Base-by-base conservation (phyloP, 2,797 vertebrate genomes). In the Galago senegalensis region DNA sequence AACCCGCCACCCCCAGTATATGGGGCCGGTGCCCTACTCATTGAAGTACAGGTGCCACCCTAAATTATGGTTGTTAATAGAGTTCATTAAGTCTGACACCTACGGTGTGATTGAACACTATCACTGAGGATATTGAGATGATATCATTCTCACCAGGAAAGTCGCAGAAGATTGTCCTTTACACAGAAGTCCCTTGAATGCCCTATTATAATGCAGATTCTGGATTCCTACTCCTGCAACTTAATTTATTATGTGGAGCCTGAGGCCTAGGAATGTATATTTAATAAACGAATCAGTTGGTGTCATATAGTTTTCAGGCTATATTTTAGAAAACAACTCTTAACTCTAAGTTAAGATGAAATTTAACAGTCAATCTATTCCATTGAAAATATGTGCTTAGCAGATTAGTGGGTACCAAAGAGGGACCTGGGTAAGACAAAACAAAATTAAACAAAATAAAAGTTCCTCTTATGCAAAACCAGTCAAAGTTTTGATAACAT, bases 271-370 rank as follows among this genome's bases (percentile, higher is more conserved):
- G 63, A 83, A 27, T 77, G 3, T 31, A 46, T 31, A 31, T 75
- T 85, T 86, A 76, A 89, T 82, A 80, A 70, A 70, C 9, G 76
- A 4, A 34, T 63, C 72, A 91, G 17, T 63, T 87, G 67, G 9
- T 46, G 7, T n/a, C 29, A 46, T 56, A 11, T 29, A 8, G 16
- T 80, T 49, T 92, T 79, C 4, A 75, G 14, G 40, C 7, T 10
- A 46, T 31, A 56, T 0, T 63, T 91, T 43, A 16, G 12, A 75
- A 92, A 76, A 37, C 58, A 87, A 23, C 29, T 91, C 13, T 61
- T 29, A 65, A 23, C 1, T 90, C 4, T 43, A 86, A 69, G n/a
- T 79, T 31, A 83, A 73, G 14, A 69, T 86, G 49, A 86, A 72
- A 34, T 77, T 85, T 53, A 67, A 65, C 29, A 77, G 40, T n/a